Evolutionary conservation across 2,797 vertebrate genomes (phyloP).

Genomic region (Cynodonichthys magdalenae): DNA sequence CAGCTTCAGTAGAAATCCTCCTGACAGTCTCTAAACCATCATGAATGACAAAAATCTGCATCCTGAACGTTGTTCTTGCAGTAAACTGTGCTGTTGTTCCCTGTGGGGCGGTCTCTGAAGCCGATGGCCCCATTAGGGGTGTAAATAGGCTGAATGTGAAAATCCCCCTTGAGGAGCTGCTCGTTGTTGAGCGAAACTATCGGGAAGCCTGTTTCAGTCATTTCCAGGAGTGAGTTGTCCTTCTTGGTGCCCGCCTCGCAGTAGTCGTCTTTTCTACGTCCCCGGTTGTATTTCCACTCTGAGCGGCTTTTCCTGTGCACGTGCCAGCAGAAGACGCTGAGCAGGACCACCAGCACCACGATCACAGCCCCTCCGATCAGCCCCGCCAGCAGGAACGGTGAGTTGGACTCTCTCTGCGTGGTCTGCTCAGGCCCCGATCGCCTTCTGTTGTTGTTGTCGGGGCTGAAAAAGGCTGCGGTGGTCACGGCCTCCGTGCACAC

Average conservation of each 20-base stretch:
- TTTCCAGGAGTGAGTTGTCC: slow-evolving; percentile 97
- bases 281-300: slow-evolving; percentile 93
- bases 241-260: slow-evolving; percentile 96
- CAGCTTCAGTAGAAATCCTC: slow-evolving; percentile 67
- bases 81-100: slow-evolving; percentile 91
- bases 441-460: slow-evolving; percentile 87
- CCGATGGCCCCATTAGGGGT: slow-evolving; percentile 91
- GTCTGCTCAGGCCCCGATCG: slow-evolving; percentile 86
- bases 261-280: slow-evolving; percentile 94
- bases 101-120: slow-evolving; percentile 90
- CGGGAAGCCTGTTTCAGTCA: slow-evolving; percentile 97
- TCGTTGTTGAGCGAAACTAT: slow-evolving; percentile 98
- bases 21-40: slow-evolving; percentile 55
- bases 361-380: slow-evolving; percentile 91
- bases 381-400: slow-evolving; percentile 88
- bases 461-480: slow-evolving; percentile 71
- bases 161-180: slow-evolving; percentile 96
- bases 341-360: slow-evolving; percentile 87
- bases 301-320: slow-evolving; percentile 90
- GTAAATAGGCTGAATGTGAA: slow-evolving; percentile 95
- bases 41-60: slow-evolving; percentile 81
- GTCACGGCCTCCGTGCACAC: slow-evolving; percentile 91
- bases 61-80: slow-evolving; percentile 91
- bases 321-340: slow-evolving; percentile 89
- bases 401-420: slow-evolving; percentile 86